These are phyloP conservation scores for Intellagama lesueurii DNA, from an alignment of 2,797 vertebrate species.

Conservation along the genomic window DNA sequence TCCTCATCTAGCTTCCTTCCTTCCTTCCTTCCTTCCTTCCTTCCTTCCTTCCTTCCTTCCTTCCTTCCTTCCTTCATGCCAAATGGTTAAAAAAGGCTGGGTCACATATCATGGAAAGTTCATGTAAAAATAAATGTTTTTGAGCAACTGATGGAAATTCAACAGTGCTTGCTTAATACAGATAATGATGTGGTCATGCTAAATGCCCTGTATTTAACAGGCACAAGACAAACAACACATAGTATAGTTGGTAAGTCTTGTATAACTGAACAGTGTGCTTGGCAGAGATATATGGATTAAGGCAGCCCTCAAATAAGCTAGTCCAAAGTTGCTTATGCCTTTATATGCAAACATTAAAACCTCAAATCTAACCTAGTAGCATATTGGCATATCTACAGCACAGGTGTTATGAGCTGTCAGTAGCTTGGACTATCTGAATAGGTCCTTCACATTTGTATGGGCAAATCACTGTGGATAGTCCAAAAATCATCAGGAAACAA, in stretches of 20 bases:
- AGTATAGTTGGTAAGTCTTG: not conserved
- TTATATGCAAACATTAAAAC: not conserved
- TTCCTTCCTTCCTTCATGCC: too few species aligned
- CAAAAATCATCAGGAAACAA: not conserved
- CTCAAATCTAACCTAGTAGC: not conserved
- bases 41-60: too few species aligned
- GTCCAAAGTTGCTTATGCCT: too few species aligned
- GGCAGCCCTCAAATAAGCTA: too few species aligned
- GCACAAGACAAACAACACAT: not conserved
- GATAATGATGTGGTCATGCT: not conserved
- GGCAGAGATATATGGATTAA: too few species aligned
- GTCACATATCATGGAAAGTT: not conserved
- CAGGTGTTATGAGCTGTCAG: not conserved
- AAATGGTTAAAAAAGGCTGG: not conserved
- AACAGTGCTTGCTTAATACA: not conserved
- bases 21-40: too few species aligned
- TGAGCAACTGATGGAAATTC: not conserved
- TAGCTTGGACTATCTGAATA: not conserved
- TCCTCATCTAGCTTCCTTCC: not conserved
- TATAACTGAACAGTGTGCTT: not conserved
- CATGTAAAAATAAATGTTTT: not conserved
- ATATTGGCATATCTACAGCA: not conserved
- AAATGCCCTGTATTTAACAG: not conserved
- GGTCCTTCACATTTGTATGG: not conserved
- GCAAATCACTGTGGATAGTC: not conserved